Evolutionary conservation across 64 coral and sea anemone genomes (phyloP).

Genomic region (Pocillopora damicornis): DNA sequence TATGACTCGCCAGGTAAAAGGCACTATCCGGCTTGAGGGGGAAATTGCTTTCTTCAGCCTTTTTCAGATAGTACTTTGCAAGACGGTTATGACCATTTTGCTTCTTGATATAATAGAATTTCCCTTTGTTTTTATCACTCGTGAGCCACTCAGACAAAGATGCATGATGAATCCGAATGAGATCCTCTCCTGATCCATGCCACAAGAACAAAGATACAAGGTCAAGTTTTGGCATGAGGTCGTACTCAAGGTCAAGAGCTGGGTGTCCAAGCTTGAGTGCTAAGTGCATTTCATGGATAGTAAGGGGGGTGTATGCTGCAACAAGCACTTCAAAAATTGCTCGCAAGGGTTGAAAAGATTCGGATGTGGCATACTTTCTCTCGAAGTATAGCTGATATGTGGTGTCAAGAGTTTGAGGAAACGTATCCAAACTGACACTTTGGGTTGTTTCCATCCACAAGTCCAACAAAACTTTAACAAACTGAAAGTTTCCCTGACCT

Average conservation of each 20-base stretch:
- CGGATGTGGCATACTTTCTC: not conserved
- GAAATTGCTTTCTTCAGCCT: not conserved
- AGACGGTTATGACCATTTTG: constrained; percentile 52
- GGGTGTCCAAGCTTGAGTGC: not conserved
- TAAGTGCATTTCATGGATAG: constrained; percentile 26
- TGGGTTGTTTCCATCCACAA: constrained; percentile 3
- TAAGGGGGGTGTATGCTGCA: constrained; percentile 20
- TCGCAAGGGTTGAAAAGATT: constrained; percentile 39
- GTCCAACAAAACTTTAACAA: constrained; percentile 61
- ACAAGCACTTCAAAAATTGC: constrained; percentile 57
- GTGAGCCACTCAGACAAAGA: constrained; percentile 82
- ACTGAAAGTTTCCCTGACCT: constrained; percentile 76
- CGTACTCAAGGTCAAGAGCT: constrained; percentile 40
- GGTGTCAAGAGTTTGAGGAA: constrained; percentile 63
- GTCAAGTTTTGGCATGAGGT: constrained; percentile 55
- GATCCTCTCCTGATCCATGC: constrained; percentile 24
- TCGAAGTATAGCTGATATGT: constrained; percentile 69
- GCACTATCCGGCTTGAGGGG: constrained; percentile 3
- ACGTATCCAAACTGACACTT: not conserved
- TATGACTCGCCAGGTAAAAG: constrained; percentile 62
- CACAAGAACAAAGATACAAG: constrained; percentile 59
- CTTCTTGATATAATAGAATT: constrained; percentile 45
- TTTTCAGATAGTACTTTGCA: constrained; percentile 55
- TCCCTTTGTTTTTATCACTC: constrained; percentile 56
- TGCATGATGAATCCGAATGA: constrained; percentile 53